Conservation (phyloP, 2,113 vertebrate species). For the Oreochromis tanganicae region DNA sequence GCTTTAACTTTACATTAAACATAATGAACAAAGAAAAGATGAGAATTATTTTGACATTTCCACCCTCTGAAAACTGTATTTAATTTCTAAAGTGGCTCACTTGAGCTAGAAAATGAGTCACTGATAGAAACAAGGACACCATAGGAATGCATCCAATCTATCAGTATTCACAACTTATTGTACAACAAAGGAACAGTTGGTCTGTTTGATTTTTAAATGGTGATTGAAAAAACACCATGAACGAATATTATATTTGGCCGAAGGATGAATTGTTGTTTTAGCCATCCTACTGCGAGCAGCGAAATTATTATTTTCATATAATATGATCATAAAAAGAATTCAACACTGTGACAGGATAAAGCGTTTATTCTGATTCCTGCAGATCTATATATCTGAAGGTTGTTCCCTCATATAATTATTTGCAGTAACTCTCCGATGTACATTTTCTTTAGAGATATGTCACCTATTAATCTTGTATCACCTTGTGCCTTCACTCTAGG, state of each 20-base stretch:
- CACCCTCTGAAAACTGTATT: not conserved
- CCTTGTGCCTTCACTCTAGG: not conserved
- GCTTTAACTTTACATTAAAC: not conserved
- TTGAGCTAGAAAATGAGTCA: not conserved
- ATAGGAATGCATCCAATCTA: not conserved
- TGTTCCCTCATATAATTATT: not conserved
- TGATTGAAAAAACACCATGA: not conserved
- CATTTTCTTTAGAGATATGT: not conserved
- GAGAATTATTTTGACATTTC: not conserved
- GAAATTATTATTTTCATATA: not conserved
- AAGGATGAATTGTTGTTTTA: not conserved
- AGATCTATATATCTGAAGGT: not conserved
- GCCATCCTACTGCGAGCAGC: not conserved
- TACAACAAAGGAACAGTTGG: not conserved
- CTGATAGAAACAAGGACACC: not conserved
- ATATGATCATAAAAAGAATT: not conserved
- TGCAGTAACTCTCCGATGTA: not conserved
- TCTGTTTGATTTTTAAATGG: not conserved
- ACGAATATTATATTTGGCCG: not conserved
- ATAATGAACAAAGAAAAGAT: not conserved
- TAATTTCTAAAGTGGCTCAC: not conserved
- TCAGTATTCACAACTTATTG: not conserved
- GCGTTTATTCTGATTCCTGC: not conserved
- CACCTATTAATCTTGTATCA: not conserved
- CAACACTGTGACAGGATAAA: not conserved